Evolutionary conservation across 2,888 invertebrate species (phyloP).

Genomic region (Sceliomorpha sp.): DNA sequence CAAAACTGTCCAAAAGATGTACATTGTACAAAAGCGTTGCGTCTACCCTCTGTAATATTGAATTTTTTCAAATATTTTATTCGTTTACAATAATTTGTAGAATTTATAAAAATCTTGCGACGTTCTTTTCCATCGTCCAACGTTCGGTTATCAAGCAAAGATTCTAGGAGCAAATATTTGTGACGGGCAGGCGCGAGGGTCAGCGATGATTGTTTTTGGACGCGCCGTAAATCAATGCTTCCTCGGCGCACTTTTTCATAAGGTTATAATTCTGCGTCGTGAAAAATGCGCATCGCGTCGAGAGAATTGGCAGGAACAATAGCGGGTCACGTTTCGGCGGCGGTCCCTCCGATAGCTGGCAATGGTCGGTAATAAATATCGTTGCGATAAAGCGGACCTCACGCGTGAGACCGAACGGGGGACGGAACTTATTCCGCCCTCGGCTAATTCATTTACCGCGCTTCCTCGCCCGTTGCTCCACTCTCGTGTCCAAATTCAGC

Average conservation of each 20-base stretch:
- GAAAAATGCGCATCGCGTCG: constrained; percentile 46
- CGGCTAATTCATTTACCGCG: constrained; percentile 69
- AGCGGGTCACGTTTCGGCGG: constrained; percentile 49
- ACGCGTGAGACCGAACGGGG: constrained; percentile 58
- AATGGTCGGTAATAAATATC: constrained; percentile 60
- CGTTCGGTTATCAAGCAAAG: too few species aligned
- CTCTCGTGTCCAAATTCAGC: constrained; percentile 68
- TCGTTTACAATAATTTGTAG: too few species aligned
- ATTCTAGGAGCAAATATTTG: too few species aligned
- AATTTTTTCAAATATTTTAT: too few species aligned
- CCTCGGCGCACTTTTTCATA: constrained; percentile 48
- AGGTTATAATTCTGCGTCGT: constrained; percentile 50
- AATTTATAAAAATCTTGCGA: too few species aligned
- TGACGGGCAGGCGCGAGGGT: background rate
- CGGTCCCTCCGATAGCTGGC: constrained; percentile 44
- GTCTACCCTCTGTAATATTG: too few species aligned
- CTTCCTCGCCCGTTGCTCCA: constrained; percentile 61
- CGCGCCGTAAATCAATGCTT: constrained; percentile 48
- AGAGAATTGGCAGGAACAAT: constrained; percentile 57
- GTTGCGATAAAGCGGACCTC: constrained; percentile 58
- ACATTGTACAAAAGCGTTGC: too few species aligned
- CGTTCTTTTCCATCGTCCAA: too few species aligned
- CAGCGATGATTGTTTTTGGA: constrained; percentile 47
- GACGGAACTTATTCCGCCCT: constrained; percentile 59
- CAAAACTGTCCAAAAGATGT: too few species aligned